Evolutionary conservation across 2,797 vertebrate genomes (phyloP).

Genomic region (Trachurus trachurus): DNA sequence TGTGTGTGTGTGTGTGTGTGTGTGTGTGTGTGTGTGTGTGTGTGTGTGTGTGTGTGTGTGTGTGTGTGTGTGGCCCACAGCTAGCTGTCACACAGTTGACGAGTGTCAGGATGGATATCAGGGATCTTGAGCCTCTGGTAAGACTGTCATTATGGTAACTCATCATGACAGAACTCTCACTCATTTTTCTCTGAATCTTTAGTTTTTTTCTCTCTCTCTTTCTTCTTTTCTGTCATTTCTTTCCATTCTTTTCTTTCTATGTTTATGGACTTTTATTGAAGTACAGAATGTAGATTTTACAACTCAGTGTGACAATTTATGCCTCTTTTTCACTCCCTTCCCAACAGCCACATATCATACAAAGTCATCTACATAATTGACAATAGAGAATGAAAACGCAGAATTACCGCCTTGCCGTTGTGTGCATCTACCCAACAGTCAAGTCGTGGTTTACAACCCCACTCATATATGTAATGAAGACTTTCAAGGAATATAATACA

Average conservation of each 20-base stretch:
- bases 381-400: slow-evolving; percentile 11
- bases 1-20: slow-evolving; percentile 30
- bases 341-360: not conserved
- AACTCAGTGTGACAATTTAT: slow-evolving; percentile 18
- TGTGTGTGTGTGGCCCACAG: slow-evolving; percentile 50
- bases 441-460: not conserved
- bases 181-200: slow-evolving; percentile 31
- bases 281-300: slow-evolving; percentile 6
- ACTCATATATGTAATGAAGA: not conserved
- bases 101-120: slow-evolving; percentile 71
- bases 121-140: slow-evolving; percentile 65
- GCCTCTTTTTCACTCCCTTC: not conserved
- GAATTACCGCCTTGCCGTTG: not conserved
- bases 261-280: slow-evolving; percentile 31
- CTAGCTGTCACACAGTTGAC: slow-evolving; percentile 69
- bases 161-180: not conserved
- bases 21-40: slow-evolving; percentile 19
- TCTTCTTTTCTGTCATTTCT: not conserved
- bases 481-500: not conserved
- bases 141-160: slow-evolving; percentile 67
- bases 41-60: slow-evolving; percentile 8
- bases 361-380: slow-evolving; percentile 24
- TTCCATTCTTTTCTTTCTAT: not conserved
- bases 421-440: not conserved
- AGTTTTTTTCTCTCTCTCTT: not conserved